Base-by-base conservation (phyloP, 2,888 invertebrate species). In the Brenthis ino region DNA sequence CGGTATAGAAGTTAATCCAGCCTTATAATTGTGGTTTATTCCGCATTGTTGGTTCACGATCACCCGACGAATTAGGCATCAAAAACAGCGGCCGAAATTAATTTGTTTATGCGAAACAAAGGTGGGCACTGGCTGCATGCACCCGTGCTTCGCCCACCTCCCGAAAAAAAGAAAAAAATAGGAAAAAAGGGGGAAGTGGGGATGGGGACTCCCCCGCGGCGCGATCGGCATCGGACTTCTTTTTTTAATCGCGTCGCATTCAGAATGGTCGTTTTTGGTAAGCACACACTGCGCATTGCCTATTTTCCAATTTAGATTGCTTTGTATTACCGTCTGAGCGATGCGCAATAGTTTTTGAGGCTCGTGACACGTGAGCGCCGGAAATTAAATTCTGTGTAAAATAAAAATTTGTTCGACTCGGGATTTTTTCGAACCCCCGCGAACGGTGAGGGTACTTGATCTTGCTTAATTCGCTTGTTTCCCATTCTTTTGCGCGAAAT, bases 221-320 rank as follows among this genome's bases (percentile, higher is more conserved):
- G 90, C 92, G 92, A 93, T 93, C 92, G 92, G 91, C 92, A 93
- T 90, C 92, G 82, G 85, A 82, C 91, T 93, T 92, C 92, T 91
- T 93, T 93, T 93, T 93, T 93, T 92, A 91, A 93, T 93, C 93
- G 93, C 92, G 92, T 92, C 90, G 92, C 87, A 86, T 87, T 92
- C 91, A 83, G 84, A 82, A 83, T 91, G 85, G 82, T 93, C 92
- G 90, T 92, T 93, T 92, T 93, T 89, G 91, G 92, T 91, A 92
- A 92, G 92, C 92, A 92, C 90, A 92, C 91, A 93, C 88, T 86
- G 91, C 89, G 89, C 91, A 89, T 88, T 91, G 92, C 92, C 92
- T 92, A 92, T 93, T 91, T 92, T 93, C 92, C 92, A 92, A 92
- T 92, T 93, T 92, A 92, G 92, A 93, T 93, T 91, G 92, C 93